phyloP scores from a whole-genome alignment of 2,888 invertebrate species.

The Eupithecia subfuscata region DNA sequence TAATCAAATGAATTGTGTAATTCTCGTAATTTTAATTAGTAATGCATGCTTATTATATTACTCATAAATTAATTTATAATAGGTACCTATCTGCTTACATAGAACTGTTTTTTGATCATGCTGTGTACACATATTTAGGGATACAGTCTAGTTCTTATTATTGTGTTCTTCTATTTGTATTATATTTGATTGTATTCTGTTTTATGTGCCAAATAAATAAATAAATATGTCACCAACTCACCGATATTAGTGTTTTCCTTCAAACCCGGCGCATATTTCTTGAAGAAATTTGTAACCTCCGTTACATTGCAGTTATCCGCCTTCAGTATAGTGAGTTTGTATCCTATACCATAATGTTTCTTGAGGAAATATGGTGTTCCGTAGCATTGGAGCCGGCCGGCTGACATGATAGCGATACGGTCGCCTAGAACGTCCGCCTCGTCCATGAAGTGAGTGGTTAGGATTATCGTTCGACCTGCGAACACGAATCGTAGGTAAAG shows the following conservation, averaged over 20 bases:
- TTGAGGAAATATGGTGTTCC: slow-evolving; percentile 93
- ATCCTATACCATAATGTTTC: slow-evolving; percentile 93
- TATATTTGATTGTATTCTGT: no score
- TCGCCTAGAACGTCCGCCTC: slow-evolving; percentile 95
- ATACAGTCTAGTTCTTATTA: no score
- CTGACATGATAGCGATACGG: slow-evolving; percentile 94
- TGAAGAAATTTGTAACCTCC: slow-evolving; percentile 83
- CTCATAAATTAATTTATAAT: no score
- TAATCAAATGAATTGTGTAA: no score
- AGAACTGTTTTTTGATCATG: no score
- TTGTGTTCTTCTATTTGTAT: no score
- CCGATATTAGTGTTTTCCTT: slow-evolving; percentile 89
- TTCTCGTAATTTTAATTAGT: no score
- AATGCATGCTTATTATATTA: no score
- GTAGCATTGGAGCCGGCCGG: slow-evolving; percentile 91
- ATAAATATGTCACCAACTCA: slow-evolving; percentile 51
- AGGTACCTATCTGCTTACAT: no score
- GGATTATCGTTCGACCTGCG: slow-evolving; percentile 88
- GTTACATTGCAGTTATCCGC: slow-evolving; percentile 64
- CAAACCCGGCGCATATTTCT: slow-evolving; percentile 86
- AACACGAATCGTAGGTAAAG: not conserved
- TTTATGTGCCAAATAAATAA: no score
- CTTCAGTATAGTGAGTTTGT: slow-evolving; percentile 87
- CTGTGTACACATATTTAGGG: no score
- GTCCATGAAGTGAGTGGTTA: slow-evolving; percentile 96